Evolutionary conservation across 2,888 invertebrate species (phyloP), one percentile per base, ranked within the genome.

Genomic region (Pegoplata infirma): DNA sequence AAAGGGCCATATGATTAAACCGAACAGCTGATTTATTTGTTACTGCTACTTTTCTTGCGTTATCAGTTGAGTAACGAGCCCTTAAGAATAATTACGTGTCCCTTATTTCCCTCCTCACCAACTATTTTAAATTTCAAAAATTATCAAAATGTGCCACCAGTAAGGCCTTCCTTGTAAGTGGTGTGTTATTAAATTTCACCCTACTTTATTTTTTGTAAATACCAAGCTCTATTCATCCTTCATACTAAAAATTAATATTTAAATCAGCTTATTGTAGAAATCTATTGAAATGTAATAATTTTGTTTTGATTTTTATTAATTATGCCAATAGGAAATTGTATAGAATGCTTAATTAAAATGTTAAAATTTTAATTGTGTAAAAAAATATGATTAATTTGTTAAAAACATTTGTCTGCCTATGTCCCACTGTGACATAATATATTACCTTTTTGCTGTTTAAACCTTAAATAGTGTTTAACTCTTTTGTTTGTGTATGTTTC

Each of bases 231-330:
- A 5, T 28, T 28, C 5, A 28, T 28, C 28, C 6, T 28, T 1
- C 28, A 28, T 28, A 28, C n/a, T n/a, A n/a, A n/a, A n/a, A n/a
- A n/a, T 10, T 12, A 32, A 32, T 32, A 32, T 32, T 32, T 32
- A 32, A 32, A 32, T 32, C 32, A 10, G 32, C 10, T 32, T 10
- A 32, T 1, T 32, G 12, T 32, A 4, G 5, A 10, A 10, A 10
- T 40, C 4, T 40, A 40, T 40, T 40, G 12, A 1, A n/a, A 40
- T n/a, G n/a, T 40, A 40, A 40, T 40, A 40, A 40, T 40, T 40
- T n/a, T 40, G 36, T 44, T 23, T 46, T 67, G 44, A 55, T 44
- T 23, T n/a, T 53, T 17, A 17, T 53, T 56, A 56, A 19, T 49
- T 59, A 19, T 51, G 47, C 21, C 44, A 19, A 40, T n/a, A 23